Conservation (phyloP, 2,888 invertebrate species). For the Phaedon cochleariae region DNA sequence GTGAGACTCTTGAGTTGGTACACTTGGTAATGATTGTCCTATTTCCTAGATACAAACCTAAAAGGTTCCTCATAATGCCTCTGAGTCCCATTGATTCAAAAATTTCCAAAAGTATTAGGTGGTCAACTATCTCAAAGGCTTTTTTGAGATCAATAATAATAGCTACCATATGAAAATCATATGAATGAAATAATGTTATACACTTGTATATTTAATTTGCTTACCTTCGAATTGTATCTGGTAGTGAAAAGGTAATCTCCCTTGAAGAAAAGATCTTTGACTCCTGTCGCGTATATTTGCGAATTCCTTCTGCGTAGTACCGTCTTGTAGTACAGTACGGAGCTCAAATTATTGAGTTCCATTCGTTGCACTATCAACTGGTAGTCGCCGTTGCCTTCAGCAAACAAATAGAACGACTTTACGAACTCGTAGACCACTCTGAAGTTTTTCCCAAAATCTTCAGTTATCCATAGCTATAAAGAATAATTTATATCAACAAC, state of each 20-base stretch:
- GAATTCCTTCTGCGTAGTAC: constrained; percentile 49
- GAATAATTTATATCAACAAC: constrained; percentile 14
- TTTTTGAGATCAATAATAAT: too few relatives aligned
- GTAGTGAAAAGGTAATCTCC: constrained; percentile 89
- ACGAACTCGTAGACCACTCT: constrained; percentile 74
- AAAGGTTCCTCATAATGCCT: too few relatives aligned
- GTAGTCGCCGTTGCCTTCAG: constrained; percentile 57
- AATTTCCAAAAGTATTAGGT: too few relatives aligned
- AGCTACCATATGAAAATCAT: too few relatives aligned
- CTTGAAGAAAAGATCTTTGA: constrained; percentile 83
- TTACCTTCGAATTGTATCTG: constrained; percentile 70
- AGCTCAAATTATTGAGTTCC: constrained; percentile 68
- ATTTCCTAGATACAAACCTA: too few relatives aligned
- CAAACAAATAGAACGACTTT: constrained; percentile 80
- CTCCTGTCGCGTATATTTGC: constrained; percentile 63
- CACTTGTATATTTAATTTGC: constrained; percentile 43
- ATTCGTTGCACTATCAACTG: constrained; percentile 76
- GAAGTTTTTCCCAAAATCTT: constrained; percentile 80
- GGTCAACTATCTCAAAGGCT: too few relatives aligned
- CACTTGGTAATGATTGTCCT: too few relatives aligned
- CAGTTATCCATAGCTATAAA: constrained; percentile 78
- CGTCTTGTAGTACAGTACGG: constrained; percentile 61
- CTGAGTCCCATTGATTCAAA: too few relatives aligned
- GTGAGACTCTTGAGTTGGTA: too few relatives aligned
- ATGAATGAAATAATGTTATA: constrained; percentile 4